Evolutionary conservation across 2,113 vertebrate genomes (phyloP).

Genomic region (Motacilla alba): DNA sequence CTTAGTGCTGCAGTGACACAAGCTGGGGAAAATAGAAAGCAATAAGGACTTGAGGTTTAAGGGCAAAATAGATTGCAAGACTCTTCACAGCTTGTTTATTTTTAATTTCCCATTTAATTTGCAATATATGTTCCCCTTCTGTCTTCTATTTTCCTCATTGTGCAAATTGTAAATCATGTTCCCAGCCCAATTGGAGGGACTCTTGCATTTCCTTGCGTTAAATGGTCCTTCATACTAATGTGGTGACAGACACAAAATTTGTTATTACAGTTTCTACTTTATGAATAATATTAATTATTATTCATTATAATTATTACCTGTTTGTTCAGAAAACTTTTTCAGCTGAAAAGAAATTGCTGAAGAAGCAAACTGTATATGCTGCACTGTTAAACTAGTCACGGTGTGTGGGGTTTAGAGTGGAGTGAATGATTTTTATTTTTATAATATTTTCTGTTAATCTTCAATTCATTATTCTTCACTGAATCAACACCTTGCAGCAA

Average conservation of each 20-base stretch:
- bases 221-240: neutral
- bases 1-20: neutral
- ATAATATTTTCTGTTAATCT: neutral
- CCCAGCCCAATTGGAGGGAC: neutral
- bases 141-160: neutral
- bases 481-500: neutral
- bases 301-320: neutral
- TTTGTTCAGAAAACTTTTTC: neutral
- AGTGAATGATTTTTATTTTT: neutral
- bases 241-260: neutral
- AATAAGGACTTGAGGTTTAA: neutral
- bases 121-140: neutral
- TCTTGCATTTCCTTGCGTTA: neutral
- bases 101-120: neutral
- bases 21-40: neutral
- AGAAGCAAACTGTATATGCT: neutral
- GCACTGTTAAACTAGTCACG: neutral
- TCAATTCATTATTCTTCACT: neutral
- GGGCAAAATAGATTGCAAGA: neutral
- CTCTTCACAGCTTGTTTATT: neutral
- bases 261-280: neutral
- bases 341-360: neutral
- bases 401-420: neutral
- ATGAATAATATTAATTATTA: neutral
- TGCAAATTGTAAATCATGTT: neutral